phyloP scores from a whole-genome alignment of 1,140 invertebrate genomes.

The Probaryconus sp. region DNA sequence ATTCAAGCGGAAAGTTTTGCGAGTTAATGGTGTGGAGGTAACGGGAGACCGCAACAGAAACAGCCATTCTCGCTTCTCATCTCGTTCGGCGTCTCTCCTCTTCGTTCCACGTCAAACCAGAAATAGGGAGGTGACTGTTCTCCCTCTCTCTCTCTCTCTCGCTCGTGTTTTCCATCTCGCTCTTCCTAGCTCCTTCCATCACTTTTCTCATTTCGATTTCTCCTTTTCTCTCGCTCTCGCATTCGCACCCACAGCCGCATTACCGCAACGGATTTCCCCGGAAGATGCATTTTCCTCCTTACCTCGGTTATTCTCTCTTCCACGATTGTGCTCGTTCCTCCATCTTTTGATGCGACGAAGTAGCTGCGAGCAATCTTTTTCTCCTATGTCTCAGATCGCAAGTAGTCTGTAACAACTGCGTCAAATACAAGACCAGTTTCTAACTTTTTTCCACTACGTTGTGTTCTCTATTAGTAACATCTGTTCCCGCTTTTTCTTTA shows the following conservation, averaged over 20 bases:
- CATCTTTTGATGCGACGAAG: slow-evolving; percentile 56
- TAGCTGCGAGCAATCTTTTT: slow-evolving; percentile 68
- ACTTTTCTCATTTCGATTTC: slow-evolving; percentile 43
- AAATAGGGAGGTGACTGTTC: slow-evolving; percentile 36
- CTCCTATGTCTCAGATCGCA: slow-evolving; percentile 63
- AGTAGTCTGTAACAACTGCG: slow-evolving; percentile 71
- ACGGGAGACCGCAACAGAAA: slow-evolving; percentile 76
- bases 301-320: slow-evolving; percentile 41
- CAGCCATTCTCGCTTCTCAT: slow-evolving; percentile 68
- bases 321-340: slow-evolving; percentile 30
- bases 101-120: slow-evolving; percentile 53
- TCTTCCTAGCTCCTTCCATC: slow-evolving; percentile 45
- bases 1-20: slow-evolving; percentile 78
- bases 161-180: slow-evolving; percentile 44
- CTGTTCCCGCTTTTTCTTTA: slow-evolving; percentile 66
- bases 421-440: slow-evolving; percentile 66
- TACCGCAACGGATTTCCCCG: slow-evolving; percentile 35
- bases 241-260: slow-evolving; percentile 37
- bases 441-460: slow-evolving; percentile 61
- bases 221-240: slow-evolving; percentile 49
- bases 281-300: slow-evolving; percentile 31
- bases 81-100: slow-evolving; percentile 56
- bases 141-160: slow-evolving; percentile 51
- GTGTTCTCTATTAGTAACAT: slow-evolving; percentile 67
- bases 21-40: slow-evolving; percentile 78